These are phyloP conservation scores for Sebastes oblongus DNA, from an alignment of 2,797 vertebrate species.

Conservation along the genomic window DNA sequence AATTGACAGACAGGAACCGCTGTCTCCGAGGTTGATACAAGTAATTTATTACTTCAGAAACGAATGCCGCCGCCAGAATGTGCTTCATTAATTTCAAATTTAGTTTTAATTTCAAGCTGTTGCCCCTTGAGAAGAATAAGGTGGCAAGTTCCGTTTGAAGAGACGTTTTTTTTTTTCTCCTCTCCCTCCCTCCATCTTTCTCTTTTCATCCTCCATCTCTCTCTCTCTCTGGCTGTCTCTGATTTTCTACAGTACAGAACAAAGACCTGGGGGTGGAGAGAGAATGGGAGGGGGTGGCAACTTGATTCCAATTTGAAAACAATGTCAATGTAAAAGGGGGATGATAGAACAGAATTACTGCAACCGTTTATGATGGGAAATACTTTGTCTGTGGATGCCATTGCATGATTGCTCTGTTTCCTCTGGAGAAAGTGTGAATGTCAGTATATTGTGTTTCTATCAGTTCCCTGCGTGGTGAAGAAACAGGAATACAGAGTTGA, in stretches of 20 bases:
- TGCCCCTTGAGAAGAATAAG: constrained; percentile 99
- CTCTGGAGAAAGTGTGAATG: constrained; percentile 44
- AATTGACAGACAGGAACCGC: constrained; percentile 99
- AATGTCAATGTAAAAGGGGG: constrained; percentile 81
- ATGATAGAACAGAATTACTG: constrained; percentile 72
- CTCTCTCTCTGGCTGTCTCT: constrained; percentile 60
- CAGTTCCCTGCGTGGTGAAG: constrained; percentile 42
- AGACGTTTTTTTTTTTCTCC: constrained; percentile 86
- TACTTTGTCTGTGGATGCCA: constrained; percentile 47
- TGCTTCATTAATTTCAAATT: constrained; percentile 99
- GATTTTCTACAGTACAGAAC: constrained; percentile 87
- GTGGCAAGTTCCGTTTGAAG: constrained; percentile 99
- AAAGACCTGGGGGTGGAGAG: constrained; percentile 77
- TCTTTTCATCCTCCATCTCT: constrained; percentile 65
- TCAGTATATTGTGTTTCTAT: constrained; percentile 54
- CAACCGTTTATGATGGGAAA: constrained; percentile 65
- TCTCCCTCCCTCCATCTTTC: constrained; percentile 57
- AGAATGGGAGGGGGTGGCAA: constrained; percentile 39
- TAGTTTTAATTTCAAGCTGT: constrained; percentile 99
- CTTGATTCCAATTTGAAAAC: constrained; percentile 87
- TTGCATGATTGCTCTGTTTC: constrained; percentile 58
- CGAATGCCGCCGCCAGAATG: constrained; percentile 99
- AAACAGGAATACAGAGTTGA: constrained; percentile 50
- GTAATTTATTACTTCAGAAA: constrained; percentile 99
- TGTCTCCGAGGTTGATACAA: constrained; percentile 99